Base-by-base conservation (phyloP, 2,888 invertebrate species). In the Cremastinae sp. region DNA sequence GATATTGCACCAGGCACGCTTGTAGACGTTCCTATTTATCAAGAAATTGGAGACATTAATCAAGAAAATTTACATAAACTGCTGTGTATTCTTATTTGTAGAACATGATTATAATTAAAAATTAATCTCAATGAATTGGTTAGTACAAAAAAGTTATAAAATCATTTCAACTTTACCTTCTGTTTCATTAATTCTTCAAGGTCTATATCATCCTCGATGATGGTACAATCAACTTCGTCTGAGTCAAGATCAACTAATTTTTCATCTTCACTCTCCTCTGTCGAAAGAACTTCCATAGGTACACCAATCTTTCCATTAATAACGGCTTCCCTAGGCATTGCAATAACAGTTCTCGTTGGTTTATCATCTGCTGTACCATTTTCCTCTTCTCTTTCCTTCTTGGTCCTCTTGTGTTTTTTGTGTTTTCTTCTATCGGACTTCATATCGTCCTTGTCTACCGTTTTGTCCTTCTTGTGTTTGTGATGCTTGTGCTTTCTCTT, bases 141-240 rank as follows among this genome's bases (percentile, higher is more conserved):
- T n/a, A n/a, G n/a, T n/a, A n/a, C n/a, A n/a, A n/a, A n/a, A n/a
- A n/a, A n/a, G n/a, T n/a, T n/a, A n/a, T n/a, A n/a, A n/a, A n/a
- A n/a, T n/a, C n/a, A n/a, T n/a, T n/a, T n/a, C n/a, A n/a, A n/a
- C n/a, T 39, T 10, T 84, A 96, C 96, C 90, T 97, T 97, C 87
- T 97, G 96, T 84, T 94, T 94, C 96, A 97, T 97, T 71, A 97
- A 90, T 80, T 97, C 97, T 85, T 97, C 97, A 28, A 97, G 90
- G 87, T 97, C 96, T 82, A 96, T 93, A 83, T 96, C 96, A 80
- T 96, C 96, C 87, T 96, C 96, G 71, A 95, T 94, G 71, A 95
- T 92, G 7, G 93, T 92, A 71, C 96, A 92, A 79, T 93, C 91
- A 35, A 92, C 92, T 81, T 95, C 95, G 35, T 90, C 89, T 0